These are phyloP conservation scores for Heliconius sara DNA, from an alignment of 2,888 invertebrate species.

Conservation along the genomic window DNA sequence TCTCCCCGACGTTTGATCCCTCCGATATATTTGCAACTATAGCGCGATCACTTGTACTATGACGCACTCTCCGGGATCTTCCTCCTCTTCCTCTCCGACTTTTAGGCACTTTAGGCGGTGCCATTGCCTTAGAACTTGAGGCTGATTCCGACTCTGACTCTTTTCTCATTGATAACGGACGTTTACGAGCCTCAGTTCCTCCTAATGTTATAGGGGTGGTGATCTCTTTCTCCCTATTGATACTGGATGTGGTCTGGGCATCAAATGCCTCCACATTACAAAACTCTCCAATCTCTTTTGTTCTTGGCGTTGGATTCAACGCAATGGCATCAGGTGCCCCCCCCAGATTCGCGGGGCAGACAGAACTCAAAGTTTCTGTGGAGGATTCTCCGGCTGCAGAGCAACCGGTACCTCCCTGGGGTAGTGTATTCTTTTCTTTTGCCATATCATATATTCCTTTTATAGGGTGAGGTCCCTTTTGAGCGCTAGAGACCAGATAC, in stretches of 20 bases:
- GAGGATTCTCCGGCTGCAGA: constrained; percentile 23
- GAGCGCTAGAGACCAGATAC: constrained; percentile 6
- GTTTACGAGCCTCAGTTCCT: background rate
- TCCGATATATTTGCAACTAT: background rate
- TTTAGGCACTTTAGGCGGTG: constrained; percentile 1
- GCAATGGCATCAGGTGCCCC: constrained; percentile 18
- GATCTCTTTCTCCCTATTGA: background rate
- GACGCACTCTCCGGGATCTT: too few species aligned
- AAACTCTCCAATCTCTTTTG: background rate
- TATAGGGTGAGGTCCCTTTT: constrained; percentile 10
- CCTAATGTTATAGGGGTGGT: background rate
- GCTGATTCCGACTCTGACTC: too few species aligned
- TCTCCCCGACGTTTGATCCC: background rate
- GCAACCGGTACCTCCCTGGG: constrained; percentile 18
- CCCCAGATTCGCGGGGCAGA: constrained; percentile 26
- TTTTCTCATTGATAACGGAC: too few species aligned
- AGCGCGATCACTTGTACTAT: too few species aligned
- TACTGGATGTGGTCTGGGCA: background rate
- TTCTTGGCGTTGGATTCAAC: background rate
- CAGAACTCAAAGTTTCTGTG: constrained; percentile 18
- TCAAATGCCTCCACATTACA: background rate
- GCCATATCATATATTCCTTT: background rate
- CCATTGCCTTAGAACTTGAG: background rate
- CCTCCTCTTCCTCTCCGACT: background rate
- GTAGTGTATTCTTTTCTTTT: background rate